Base-by-base conservation (phyloP, 2,797 vertebrate species). In the Eulemur mongoz region DNA sequence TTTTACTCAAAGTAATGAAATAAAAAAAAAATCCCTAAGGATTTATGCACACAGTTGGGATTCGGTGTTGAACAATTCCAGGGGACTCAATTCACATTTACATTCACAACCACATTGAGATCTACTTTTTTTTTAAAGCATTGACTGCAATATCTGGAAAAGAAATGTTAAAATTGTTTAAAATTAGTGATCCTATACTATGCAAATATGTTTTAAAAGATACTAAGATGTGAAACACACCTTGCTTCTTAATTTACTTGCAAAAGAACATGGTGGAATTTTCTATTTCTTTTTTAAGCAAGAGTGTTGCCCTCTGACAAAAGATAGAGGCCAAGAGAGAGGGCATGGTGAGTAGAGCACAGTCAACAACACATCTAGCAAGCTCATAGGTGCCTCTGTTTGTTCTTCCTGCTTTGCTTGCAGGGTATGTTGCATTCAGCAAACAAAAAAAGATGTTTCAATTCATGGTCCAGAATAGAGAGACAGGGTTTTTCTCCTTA, bases 1-100 rank as follows among this genome's bases (percentile, higher is more conserved):
- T 81, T 89, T 88, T 65, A 45, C 4, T 91, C 35, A 84, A 83
- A 92, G 25, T 52, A 65, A 69, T 61, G 13, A 79, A 93, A 45
- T 7, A 43, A 79, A 73, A 50, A 54, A 80, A 80, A 40, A 86
- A 86, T 48, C 4, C 17, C 9, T 72, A 59, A 92, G 17, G 18
- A 82, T 9, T 79, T 63, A 30, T 40, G 54, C 4, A 48, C 18
- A 13, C 5, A 43, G 25, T 43, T n/a, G 38, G 14, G 2, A 2
- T 45, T 85, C 0, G 4, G 4, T 8, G 1, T 35, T 81, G 20
- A 59, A 8, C 1, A 30, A 25, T 54, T 52, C 27, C 25, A 35
- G 63, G 6, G 5, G 2, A 38, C 67, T 20, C 1, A 30, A 50
- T 70, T 91, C 57, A 65, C 10, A 45, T 40, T 72, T 43, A 72